phyloP scores from a whole-genome alignment of 2,113 vertebrate genomes.

The Poecile atricapillus region DNA sequence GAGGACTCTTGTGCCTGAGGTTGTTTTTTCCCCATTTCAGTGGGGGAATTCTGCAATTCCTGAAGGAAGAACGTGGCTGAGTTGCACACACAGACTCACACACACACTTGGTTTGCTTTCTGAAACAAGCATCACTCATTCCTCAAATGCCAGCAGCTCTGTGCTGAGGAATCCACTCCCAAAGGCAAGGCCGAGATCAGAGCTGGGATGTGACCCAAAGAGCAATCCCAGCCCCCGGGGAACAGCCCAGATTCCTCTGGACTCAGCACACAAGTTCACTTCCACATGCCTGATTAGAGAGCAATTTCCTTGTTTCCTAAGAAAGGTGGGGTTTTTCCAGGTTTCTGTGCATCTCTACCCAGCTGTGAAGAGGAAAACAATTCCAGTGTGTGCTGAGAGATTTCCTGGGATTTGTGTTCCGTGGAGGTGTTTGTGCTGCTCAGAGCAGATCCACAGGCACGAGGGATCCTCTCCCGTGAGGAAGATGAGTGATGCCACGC shows the following conservation, averaged over 20 bases:
- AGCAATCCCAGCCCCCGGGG: not conserved
- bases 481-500: not conserved
- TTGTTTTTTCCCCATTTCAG: not conserved
- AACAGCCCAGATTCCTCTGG: conserved; percentile 24
- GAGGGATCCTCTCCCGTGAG: not conserved
- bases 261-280: conserved; percentile 26
- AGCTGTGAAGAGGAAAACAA: not conserved
- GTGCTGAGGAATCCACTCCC: conserved; percentile 21
- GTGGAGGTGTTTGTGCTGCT: not conserved
- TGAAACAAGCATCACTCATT: not conserved
- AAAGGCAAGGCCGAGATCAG: not conserved
- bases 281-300: not conserved
- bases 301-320: conserved; percentile 6
- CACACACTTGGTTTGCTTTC: not conserved
- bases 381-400: not conserved
- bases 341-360: not conserved
- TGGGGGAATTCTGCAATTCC: not conserved
- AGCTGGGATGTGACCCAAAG: conserved; percentile 34
- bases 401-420: not conserved
- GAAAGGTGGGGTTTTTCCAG: not conserved
- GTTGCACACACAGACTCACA: not conserved
- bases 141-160: conserved; percentile 31
- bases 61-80: not conserved
- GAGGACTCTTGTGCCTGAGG: not conserved
- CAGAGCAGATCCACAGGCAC: not conserved